phyloP scores from a whole-genome alignment of 1,140 invertebrate species.

The Sitobion miscanthi region DNA sequence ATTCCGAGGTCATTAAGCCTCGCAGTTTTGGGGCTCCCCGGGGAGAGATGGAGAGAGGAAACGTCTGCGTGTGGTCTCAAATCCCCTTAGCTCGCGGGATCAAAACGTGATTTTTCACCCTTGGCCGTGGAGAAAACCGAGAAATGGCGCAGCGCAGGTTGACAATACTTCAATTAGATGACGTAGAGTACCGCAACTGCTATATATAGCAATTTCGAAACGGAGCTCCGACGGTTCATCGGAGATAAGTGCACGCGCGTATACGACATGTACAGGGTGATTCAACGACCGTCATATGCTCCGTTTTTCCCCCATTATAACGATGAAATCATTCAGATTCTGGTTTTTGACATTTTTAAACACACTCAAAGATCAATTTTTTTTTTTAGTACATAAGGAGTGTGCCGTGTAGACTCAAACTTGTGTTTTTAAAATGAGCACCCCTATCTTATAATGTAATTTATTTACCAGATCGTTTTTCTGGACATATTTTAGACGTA shows the following conservation, averaged over 20 bases:
- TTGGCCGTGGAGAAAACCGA: neutral
- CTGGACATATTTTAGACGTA: no score
- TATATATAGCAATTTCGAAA: neutral
- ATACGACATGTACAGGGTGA: neutral
- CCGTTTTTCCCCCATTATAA: no score
- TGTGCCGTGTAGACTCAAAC: no score
- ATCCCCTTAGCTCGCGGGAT: constrained; percentile 11
- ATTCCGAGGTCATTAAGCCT: constrained; percentile 52
- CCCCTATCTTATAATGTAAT: no score
- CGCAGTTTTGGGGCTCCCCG: neutral
- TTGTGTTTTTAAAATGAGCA: no score
- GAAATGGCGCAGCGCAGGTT: neutral
- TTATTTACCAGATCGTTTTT: no score
- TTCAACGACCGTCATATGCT: no score
- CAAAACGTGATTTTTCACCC: constrained; percentile 55
- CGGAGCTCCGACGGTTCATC: neutral
- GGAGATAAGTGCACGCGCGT: neutral
- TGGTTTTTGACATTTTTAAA: no score
- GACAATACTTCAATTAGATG: constrained; percentile 7
- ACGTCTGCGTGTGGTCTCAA: constrained; percentile 34
- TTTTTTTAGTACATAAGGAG: no score
- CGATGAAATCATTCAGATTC: no score
- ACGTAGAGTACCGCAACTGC: neutral
- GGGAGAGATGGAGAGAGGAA: neutral
- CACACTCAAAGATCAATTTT: no score